Conservation (phyloP, 2,888 invertebrate species). For the Megamerina dolium region DNA sequence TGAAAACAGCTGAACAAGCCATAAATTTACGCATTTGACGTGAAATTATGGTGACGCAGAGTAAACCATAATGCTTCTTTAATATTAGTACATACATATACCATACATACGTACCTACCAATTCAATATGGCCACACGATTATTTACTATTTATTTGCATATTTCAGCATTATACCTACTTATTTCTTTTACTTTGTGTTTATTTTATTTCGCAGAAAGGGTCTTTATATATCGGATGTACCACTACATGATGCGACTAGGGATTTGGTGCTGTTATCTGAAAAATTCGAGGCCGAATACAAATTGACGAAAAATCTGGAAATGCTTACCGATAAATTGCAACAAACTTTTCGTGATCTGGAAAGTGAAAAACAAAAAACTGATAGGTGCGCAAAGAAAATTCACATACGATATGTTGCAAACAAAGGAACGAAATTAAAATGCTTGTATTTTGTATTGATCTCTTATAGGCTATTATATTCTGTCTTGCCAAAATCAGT, state of each 20-base stretch:
- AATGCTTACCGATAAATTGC: conserved; percentile 87
- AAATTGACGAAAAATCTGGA: conserved; percentile 90
- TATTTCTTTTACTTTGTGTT: too few relatives aligned
- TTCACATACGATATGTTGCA: not conserved
- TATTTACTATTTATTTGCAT: too few relatives aligned
- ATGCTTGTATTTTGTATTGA: conserved; percentile 25
- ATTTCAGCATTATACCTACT: too few relatives aligned
- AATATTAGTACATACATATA: too few relatives aligned
- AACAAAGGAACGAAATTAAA: conserved; percentile 22
- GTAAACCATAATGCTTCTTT: too few relatives aligned
- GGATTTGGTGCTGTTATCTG: conserved; percentile 90
- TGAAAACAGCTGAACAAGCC: too few relatives aligned
- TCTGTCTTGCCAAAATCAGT: conserved; percentile 91
- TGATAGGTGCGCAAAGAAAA: conserved; percentile 62
- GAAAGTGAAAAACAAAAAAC: conserved; percentile 95
- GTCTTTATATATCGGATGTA: conserved; percentile 88
- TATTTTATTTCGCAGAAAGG: too few relatives aligned
- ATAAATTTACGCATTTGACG: too few relatives aligned
- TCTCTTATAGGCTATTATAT: conserved; percentile 75
- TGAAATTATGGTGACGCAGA: too few relatives aligned
- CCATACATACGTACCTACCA: too few relatives aligned
- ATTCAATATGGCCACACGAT: too few relatives aligned
- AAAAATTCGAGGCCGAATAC: conserved; percentile 95
- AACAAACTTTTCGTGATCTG: conserved; percentile 88
- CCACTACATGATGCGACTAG: conserved; percentile 93